These are phyloP conservation scores for Trimorus sp. DNA, from an alignment of 2,888 invertebrate genomes.

Conservation along the genomic window DNA sequence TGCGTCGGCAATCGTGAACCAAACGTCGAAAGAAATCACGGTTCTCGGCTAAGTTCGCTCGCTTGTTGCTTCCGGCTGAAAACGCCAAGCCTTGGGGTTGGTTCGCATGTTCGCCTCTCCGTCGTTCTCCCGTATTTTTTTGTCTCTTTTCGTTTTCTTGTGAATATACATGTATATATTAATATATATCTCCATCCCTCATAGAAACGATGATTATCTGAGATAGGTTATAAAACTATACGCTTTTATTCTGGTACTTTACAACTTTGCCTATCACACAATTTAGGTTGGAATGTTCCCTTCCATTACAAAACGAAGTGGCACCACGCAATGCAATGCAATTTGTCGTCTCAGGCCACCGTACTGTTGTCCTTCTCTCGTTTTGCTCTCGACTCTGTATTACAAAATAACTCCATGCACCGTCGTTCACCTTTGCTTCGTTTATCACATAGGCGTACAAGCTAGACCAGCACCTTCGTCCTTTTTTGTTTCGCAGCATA, in stretches of 20 bases:
- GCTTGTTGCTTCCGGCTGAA: slow-evolving; percentile 37
- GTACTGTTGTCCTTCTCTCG: slow-evolving; percentile 31
- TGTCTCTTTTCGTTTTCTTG: slow-evolving; percentile 29
- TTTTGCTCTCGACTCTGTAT: slow-evolving; percentile 37
- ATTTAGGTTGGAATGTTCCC: slow-evolving; percentile 59
- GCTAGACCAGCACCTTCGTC: no score
- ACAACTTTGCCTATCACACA: slow-evolving; percentile 65
- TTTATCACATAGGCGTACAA: neutral
- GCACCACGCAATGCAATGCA: slow-evolving; percentile 39
- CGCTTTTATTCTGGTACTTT: slow-evolving; percentile 61
- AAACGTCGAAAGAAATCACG: slow-evolving; percentile 47
- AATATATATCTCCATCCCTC: slow-evolving; percentile 31
- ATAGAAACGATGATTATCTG: slow-evolving; percentile 65
- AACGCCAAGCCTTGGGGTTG: slow-evolving; percentile 49
- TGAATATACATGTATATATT: slow-evolving; percentile 31
- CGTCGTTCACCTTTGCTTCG: slow-evolving; percentile 20
- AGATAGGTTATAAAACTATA: slow-evolving; percentile 66
- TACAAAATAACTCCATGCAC: slow-evolving; percentile 54
- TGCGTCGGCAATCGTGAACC: slow-evolving; percentile 43
- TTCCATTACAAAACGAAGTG: slow-evolving; percentile 61
- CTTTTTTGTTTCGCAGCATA: no score
- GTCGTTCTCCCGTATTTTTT: neutral
- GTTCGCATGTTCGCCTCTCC: neutral
- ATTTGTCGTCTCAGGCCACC: slow-evolving; percentile 53
- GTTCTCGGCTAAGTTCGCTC: slow-evolving; percentile 49